Conservation (phyloP, 2,888 invertebrate genomes). For the Carterocephalus palaemon region DNA sequence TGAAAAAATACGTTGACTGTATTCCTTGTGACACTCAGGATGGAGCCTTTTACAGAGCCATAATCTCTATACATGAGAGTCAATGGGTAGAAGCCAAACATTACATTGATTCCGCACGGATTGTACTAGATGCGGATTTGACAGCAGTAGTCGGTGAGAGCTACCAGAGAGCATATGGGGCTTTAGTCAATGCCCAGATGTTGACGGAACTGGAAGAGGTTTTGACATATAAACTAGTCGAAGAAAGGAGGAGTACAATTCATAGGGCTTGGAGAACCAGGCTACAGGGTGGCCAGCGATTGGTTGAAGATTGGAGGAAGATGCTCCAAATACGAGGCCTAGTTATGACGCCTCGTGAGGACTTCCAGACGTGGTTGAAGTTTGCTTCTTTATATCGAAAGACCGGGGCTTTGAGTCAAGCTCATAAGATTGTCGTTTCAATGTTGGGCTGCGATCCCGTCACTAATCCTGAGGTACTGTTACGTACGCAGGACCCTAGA, state of each 20-base stretch:
- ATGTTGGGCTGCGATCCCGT: constrained; percentile 89
- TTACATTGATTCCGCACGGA: constrained; percentile 94
- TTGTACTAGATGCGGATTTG: constrained; percentile 94
- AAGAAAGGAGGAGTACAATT: constrained; percentile 89
- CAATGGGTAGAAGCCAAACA: constrained; percentile 85
- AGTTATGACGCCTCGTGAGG: constrained; percentile 94
- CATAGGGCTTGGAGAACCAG: constrained; percentile 96
- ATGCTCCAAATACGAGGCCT: constrained; percentile 96
- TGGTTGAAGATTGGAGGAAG: constrained; percentile 99
- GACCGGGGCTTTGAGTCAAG: constrained; percentile 90
- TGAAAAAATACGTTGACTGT: constrained; percentile 92
- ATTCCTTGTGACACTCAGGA: constrained; percentile 96
- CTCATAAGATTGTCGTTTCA: constrained; percentile 94
- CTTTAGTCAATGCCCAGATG: constrained; percentile 98
- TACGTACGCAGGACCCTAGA: constrained; percentile 89
- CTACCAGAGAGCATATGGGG: constrained; percentile 95
- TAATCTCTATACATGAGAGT: constrained; percentile 91
- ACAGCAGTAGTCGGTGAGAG: constrained; percentile 98
- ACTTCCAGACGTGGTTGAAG: constrained; percentile 97
- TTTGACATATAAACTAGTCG: constrained; percentile 97
- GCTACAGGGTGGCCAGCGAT: constrained; percentile 93
- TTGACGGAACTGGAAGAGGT: constrained; percentile 98
- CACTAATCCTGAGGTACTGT: constrained; percentile 80
- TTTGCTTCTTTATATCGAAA: constrained; percentile 98
- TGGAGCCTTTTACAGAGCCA: constrained; percentile 96